Conservation (phyloP, 1,140 invertebrate species). For the Copidosoma floridanum region DNA sequence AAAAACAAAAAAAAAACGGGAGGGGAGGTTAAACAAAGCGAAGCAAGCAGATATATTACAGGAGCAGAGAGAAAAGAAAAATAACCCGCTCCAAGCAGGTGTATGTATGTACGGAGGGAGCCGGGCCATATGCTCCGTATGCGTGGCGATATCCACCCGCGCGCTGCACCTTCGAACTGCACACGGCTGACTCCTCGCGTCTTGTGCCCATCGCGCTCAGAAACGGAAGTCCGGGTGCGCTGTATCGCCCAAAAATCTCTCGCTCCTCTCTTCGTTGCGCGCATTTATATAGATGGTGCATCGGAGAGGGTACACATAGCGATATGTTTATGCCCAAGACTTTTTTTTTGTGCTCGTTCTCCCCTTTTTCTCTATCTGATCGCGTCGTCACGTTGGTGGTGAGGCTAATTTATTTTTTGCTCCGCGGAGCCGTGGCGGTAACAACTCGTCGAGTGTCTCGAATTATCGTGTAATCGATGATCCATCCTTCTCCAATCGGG, state of each 20-base stretch:
- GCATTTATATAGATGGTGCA: neutral
- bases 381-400: constrained; percentile 8
- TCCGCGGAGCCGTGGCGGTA: no score
- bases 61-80: no score
- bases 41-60: constrained; percentile 24
- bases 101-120: no score
- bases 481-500: no score
- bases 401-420: constrained; percentile 1
- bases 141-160: constrained; percentile 54
- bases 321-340: constrained; percentile 8
- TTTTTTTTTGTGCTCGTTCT: constrained; percentile 1
- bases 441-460: no score
- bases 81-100: no score
- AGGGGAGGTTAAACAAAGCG: constrained; percentile 29
- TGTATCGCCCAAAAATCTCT: constrained; percentile 19
- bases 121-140: constrained; percentile 51
- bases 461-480: no score
- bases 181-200: constrained; percentile 5
- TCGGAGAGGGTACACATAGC: no score
- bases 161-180: constrained; percentile 21
- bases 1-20: constrained; percentile 30
- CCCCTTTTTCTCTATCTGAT: constrained; percentile 2
- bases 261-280: neutral
- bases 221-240: neutral
- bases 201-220: no score